Evolutionary conservation across 2,888 invertebrate genomes (phyloP), one percentile per base, ranked within the genome.

Genomic region (Macrosiphum euphorbiae): DNA sequence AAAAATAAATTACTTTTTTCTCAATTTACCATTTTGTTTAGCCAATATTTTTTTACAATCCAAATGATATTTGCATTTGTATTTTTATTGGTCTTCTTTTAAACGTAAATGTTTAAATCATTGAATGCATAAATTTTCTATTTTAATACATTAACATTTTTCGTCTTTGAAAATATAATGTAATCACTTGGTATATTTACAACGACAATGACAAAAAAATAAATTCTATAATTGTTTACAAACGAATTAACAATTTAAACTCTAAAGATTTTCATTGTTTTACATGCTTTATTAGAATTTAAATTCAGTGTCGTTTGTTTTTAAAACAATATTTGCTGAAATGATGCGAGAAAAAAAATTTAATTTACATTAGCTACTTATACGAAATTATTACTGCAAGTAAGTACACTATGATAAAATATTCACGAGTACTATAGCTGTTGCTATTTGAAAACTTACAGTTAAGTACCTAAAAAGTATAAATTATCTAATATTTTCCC

Each of bases 131-230:
- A 78, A 35, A 20, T 35, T 78, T 35, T 78, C 20, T 20, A 20
- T 78, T 78, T 78, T 20, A 78, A 78, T 78, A 78, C 35, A 78
- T 78, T 35, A 78, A 78, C 78, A 78, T 78, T 78, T 78, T 78
- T 78, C 8, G 35, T 78, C 35, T 35, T 78, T 78, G 1, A 8
- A 78, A 35, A 78, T 78, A 78, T 20, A 35, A 20, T 78, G 35
- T 78, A 35, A 78, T 78, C 35, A 35, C 78, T 35, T 35, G 78
- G 35, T 35, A 78, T 78, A 78, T 78, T 78, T 78, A 20, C 35
- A 35, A 78, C 8, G 35, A 35, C 78, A 35, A 35, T 7, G n/a
- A 67, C 20, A 24, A 78, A 7, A 78, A 78, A 35, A 78, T 35
- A 78, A 35, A 78, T 35, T 78, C 20, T 24, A 20, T 78, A 35